Evolutionary conservation across 2,113 vertebrate species (phyloP).

Genomic region (Typhlomys cinereus): DNA sequence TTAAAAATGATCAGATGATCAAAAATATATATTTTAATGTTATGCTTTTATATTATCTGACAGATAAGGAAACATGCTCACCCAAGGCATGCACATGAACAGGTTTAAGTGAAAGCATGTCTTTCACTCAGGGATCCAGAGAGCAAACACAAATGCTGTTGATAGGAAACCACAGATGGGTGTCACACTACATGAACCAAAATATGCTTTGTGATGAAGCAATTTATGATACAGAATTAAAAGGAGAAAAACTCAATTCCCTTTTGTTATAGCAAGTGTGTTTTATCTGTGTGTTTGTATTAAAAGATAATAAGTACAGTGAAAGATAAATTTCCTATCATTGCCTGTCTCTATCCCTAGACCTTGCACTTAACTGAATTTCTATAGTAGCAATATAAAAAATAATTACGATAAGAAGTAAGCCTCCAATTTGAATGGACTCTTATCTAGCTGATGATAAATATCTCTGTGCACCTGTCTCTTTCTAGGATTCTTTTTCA

Average conservation of each 20-base stretch:
- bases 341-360: background rate
- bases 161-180: background rate
- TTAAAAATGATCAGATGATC: background rate
- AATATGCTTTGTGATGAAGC: background rate
- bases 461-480: background rate
- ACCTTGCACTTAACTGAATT: background rate
- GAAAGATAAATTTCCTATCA: background rate
- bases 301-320: background rate
- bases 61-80: background rate
- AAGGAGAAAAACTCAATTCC: background rate
- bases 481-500: background rate
- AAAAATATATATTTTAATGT: background rate
- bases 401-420: background rate
- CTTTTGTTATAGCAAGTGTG: background rate
- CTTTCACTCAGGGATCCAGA: background rate
- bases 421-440: background rate
- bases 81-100: background rate
- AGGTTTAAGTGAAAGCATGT: background rate
- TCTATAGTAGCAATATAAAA: background rate
- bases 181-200: background rate
- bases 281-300: slow-evolving; percentile 21
- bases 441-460: slow-evolving; percentile 9
- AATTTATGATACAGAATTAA: slow-evolving; percentile 2
- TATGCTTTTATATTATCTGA: background rate
- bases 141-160: background rate